phyloP scores from a whole-genome alignment of 2,888 invertebrate species.

The Cephus spinipes region DNA sequence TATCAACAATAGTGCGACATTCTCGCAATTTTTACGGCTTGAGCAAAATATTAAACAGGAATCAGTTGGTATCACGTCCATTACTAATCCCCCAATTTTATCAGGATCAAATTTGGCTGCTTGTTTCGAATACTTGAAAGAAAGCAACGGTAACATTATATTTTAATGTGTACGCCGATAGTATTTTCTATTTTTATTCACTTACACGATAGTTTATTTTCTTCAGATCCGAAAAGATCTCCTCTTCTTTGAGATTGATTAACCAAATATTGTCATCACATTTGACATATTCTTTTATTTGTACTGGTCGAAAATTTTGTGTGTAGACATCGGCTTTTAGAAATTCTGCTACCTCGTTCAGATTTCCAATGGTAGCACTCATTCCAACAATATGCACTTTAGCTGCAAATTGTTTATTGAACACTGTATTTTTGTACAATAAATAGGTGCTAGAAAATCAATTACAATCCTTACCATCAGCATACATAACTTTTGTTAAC shows the following conservation, averaged over 20 bases:
- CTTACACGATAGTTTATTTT: constrained; percentile 69
- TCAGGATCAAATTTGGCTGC: constrained; percentile 80
- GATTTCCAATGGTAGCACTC: constrained; percentile 97
- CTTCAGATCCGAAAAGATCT: constrained; percentile 69
- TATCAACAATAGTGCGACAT: constrained; percentile 83
- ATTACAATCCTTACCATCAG: constrained; percentile 71
- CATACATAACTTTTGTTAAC: constrained; percentile 82
- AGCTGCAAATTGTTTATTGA: constrained; percentile 61
- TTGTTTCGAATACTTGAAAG: constrained; percentile 72
- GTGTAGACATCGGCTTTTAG: constrained; percentile 85
- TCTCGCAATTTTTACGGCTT: constrained; percentile 93
- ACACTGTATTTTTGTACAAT: constrained; percentile 7
- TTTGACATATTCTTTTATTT: constrained; percentile 86
- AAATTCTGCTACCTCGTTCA: constrained; percentile 83
- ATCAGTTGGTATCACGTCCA: constrained; percentile 82
- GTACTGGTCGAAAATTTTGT: constrained; percentile 89
- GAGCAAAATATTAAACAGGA: constrained; percentile 93
- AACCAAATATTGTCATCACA: constrained; percentile 73
- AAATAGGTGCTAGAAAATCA: not conserved
- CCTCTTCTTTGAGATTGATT: constrained; percentile 70
- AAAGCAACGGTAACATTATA: not conserved
- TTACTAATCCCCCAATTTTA: constrained; percentile 81
- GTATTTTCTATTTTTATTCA: constrained; percentile 18
- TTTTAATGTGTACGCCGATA: not conserved
- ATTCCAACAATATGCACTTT: constrained; percentile 92